Percentiles rank a stretch among this genome's conserved stretches.
Conservation (phyloP, 2,797 vertebrate genomes). For the Sandelia bainsii region DNA sequence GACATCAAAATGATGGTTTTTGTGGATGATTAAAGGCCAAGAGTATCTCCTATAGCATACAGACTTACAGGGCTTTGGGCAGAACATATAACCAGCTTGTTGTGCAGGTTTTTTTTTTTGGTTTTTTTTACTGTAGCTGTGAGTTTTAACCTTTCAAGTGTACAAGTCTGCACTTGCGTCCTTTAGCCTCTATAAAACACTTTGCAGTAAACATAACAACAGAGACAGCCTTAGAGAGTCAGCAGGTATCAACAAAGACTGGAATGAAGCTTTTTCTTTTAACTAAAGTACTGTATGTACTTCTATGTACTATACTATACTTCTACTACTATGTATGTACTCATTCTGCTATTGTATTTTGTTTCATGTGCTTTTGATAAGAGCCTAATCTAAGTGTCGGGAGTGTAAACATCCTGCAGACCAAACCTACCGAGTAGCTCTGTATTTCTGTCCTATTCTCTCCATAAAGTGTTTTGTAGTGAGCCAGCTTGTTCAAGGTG, state of each 20-base stretch:
- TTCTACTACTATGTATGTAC: no score
- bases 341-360: background rate
- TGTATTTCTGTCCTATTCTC: constrained; percentile 9
- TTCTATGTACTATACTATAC: background rate
- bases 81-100: background rate
- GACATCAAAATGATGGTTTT: constrained; percentile 9
- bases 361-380: constrained; percentile 16
- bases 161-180: constrained; percentile 8
- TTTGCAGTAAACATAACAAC: constrained; percentile 10
- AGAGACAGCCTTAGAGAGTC: background rate
- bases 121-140: background rate
- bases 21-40: background rate
- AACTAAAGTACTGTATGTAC: background rate
- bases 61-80: constrained; percentile 1
- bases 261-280: constrained; percentile 15
- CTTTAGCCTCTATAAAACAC: constrained; percentile 35
- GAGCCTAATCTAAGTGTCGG: background rate
- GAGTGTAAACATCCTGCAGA: constrained; percentile 3
- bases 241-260: constrained; percentile 4
- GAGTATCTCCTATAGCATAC: constrained; percentile 11
- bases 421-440: constrained; percentile 10
- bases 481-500: constrained; percentile 14
- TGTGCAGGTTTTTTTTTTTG: background rate
- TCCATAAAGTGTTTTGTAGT: background rate
- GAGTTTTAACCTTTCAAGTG: constrained; percentile 11